Evolutionary conservation across 1,140 invertebrate genomes (phyloP).

Genomic region (Drosophila gunungcola): DNA sequence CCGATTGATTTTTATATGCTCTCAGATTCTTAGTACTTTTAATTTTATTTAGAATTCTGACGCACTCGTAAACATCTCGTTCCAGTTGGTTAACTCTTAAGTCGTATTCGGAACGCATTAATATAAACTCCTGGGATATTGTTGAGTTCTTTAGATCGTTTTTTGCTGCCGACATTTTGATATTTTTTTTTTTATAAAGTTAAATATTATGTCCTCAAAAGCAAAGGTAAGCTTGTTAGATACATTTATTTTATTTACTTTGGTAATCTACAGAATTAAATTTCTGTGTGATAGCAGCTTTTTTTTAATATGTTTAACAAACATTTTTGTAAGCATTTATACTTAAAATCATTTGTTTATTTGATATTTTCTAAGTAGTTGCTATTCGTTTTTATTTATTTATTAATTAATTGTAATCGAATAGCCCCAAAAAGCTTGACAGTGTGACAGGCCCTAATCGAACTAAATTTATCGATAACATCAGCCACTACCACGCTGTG

Average conservation of each 20-base stretch:
- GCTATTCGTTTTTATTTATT: no score
- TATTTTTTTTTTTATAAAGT: background rate
- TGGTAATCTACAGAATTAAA: no score
- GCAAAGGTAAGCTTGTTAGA: no score
- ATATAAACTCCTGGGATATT: conserved; percentile 9
- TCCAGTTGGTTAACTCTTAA: conserved; percentile 27
- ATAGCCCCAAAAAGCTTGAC: background rate
- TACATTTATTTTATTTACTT: no score
- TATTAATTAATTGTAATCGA: no score
- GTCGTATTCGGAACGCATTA: conserved; percentile 11
- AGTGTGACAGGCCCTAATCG: background rate
- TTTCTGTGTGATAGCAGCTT: no score
- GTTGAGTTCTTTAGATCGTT: background rate
- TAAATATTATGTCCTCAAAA: background rate
- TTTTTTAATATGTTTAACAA: background rate
- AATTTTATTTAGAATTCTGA: background rate
- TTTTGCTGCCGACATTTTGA: background rate
- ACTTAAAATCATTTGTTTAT: no score
- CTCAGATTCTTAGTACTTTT: background rate
- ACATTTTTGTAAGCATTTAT: no score
- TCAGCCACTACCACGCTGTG: background rate
- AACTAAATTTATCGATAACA: conserved; percentile 4
- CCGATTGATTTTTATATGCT: background rate
- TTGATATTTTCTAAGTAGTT: no score
- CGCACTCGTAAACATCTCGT: conserved; percentile 17